A percentile compares a stretch with the other conserved stretches of the same genome.
phyloP scores from a whole-genome alignment of 1,140 invertebrate species.

The Heterodera carotae region DNA sequence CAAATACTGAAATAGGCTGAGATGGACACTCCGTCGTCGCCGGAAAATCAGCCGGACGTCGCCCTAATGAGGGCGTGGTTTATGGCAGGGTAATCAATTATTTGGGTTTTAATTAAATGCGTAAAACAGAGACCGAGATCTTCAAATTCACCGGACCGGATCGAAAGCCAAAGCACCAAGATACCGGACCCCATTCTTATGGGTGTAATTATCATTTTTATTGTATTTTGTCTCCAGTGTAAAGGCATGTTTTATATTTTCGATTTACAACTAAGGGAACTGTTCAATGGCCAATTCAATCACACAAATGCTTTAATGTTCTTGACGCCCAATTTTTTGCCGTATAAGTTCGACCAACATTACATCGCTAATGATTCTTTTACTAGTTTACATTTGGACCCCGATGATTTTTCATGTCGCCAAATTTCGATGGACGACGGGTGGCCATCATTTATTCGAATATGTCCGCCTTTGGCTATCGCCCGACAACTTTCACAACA shows the following conservation, averaged over 20 bases:
- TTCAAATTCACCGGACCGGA: too few relatives aligned
- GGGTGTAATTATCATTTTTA: too few relatives aligned
- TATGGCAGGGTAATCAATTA: conserved; percentile 50
- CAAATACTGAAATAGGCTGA: neutral
- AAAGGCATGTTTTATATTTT: too few relatives aligned
- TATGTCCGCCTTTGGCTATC: conserved; percentile 88
- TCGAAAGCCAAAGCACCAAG: too few relatives aligned
- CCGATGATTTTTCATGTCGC: neutral
- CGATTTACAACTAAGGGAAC: neutral
- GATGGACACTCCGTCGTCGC: conserved; percentile 3
- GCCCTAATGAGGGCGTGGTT: conserved; percentile 49
- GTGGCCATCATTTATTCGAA: conserved; percentile 70
- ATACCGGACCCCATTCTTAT: too few relatives aligned
- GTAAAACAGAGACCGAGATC: too few relatives aligned
- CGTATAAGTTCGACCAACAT: conserved; percentile 74
- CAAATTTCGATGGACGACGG: neutral
- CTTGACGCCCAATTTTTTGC: conserved; percentile 79
- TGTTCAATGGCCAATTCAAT: conserved; percentile 38
- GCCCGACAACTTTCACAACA: conserved; percentile 68
- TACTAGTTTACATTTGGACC: conserved; percentile 65
- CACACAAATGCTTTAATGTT: conserved; percentile 75
- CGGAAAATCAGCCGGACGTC: conserved; percentile 53
- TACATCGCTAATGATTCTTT: conserved; percentile 79
- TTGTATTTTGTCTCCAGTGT: too few relatives aligned
- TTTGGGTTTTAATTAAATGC: neutral